Base-by-base conservation (phyloP, 2,888 invertebrate species). In the Cynaeus angustus region DNA sequence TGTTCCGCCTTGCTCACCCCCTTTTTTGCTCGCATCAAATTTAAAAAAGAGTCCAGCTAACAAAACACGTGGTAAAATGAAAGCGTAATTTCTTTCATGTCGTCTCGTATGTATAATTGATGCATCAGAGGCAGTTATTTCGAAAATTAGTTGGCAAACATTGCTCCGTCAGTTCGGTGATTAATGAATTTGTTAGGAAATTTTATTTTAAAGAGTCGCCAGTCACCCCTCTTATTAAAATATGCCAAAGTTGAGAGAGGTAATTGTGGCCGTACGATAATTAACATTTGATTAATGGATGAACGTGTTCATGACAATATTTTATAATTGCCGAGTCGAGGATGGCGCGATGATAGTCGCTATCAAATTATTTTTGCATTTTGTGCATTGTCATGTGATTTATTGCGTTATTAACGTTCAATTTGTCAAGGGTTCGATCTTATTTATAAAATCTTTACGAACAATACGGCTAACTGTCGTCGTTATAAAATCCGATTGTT, bases 121-220 rank as follows among this genome's bases (percentile, higher is more conserved):
- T 66, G 70, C 59, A 66, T 65, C 53, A 45, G 65, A 52, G 64
- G 52, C 43, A 41, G 66, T 66, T 66, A 70, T 70, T 66, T 70
- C 61, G 61, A 55, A 66, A 70, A 70, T 70, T 70, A 70, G 70
- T 70, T 66, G 21, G 66, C 66, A 66, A 66, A 66, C 55, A 66
- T 70, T 52, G 66, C 56, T 45, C 56, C 48, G 33, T 66, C 59
- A 55, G 56, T 46, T 78, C 52, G 41, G 61, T 80, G 80, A 79
- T 78, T 78, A 77, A 79, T 79, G 79, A 76, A 74, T 75, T 74
- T 59, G 75, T 72, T 72, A 69, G 66, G 55, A 75, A 77, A 79
- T 79, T 79, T 79, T 77, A 78, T 79, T 79, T 79, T 75, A 75
- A 77, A 79, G 76, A 75, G 74, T 77, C 74, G 68, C 75, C 71